These are phyloP conservation scores for Arenaria interpres DNA, from an alignment of 2,113 vertebrate species.

Conservation along the genomic window DNA sequence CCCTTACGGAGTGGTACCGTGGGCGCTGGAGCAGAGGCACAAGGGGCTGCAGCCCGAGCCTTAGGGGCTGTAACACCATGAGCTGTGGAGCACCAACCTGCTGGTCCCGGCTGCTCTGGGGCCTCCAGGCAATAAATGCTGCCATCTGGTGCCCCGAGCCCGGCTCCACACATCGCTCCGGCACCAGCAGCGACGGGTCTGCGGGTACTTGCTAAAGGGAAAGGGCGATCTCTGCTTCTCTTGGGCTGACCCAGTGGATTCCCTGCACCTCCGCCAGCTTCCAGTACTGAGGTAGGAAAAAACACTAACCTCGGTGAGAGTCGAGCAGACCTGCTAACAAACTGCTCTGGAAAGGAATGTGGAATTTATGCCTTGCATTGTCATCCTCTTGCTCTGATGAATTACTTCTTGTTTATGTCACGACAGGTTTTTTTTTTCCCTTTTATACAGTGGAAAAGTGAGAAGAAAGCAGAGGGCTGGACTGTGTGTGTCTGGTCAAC, in stretches of 20 bases:
- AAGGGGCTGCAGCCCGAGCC: neutral
- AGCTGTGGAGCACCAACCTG: accelerated
- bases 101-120: neutral
- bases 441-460: neutral
- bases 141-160: conserved; percentile 51
- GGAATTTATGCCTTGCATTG: neutral
- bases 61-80: accelerated
- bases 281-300: neutral
- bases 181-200: accelerated
- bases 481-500: conserved; percentile 27
- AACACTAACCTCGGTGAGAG: neutral
- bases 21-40: accelerated
- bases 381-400: neutral
- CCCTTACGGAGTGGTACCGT: accelerated
- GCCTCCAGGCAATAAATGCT: conserved; percentile 27
- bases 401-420: neutral
- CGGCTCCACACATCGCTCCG: neutral
- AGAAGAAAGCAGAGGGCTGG: neutral
- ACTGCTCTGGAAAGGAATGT: neutral
- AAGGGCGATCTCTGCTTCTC: neutral
- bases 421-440: neutral
- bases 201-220: accelerated
- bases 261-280: neutral
- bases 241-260: accelerated
- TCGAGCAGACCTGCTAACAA: neutral